Base-by-base conservation (phyloP, 1,140 invertebrate genomes). In the Plutomurus gul region DNA sequence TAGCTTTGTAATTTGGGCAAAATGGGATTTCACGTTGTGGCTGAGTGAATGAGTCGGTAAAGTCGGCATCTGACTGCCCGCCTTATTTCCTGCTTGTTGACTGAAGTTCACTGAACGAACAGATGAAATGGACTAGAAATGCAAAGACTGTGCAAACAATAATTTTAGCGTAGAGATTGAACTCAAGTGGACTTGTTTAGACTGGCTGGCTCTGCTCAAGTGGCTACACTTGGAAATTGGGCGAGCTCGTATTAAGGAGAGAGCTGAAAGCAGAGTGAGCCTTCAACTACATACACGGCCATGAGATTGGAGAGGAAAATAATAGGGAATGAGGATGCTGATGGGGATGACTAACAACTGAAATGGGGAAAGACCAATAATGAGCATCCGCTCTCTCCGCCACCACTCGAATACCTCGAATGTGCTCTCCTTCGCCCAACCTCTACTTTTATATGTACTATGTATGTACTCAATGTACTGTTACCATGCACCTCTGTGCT, bases 311-410 rank as follows among this genome's bases (percentile, higher is more conserved):
- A 56, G 49, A 56, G 49, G 8, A 56, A 27, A 20, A 72, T 8
- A 39, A 43, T 8, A 27, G 37, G 70, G 37, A 25, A 71, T 33
- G 16, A 71, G n/a, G 65, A 71, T 71, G 65, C 5, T 43, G 70
- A 72, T 72, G 37, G 40, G 18, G 70, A 72, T 72, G 70, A 72
- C 70, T 72, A 72, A 72, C 70, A 72, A 72, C 70, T 72, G 25
- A 72, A 72, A 72, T 72, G 70, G 70, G 70, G 70, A 72, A 46
- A 72, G 36, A 72, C 70, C 70, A 72, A 47, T 77, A 77, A 77
- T 77, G 76, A 77, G 76, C 76, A 77, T 77, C 60, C 76, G 75
- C 33, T 60, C 40, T 8, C 40, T 10, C 40, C n/a, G n/a, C 56
- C 36, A 65, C 27, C 56, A 65, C 27, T 65, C 56, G 56, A 65